phyloP scores from a whole-genome alignment of 2,113 vertebrate genomes.

The Leptobrachium leishanense region DNA sequence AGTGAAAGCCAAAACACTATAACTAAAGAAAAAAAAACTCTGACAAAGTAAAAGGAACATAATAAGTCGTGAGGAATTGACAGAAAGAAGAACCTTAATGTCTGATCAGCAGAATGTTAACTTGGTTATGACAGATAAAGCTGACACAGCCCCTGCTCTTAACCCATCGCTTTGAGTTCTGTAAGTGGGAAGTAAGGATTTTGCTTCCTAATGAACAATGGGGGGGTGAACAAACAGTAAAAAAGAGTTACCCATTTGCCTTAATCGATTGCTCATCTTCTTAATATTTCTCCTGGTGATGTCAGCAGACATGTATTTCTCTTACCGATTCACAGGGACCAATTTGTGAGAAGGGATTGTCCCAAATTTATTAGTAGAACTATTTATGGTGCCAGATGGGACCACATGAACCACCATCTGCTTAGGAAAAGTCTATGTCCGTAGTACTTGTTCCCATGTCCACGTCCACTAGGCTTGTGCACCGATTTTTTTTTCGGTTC shows the following conservation, averaged over 20 bases:
- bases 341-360: conserved; percentile 20
- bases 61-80: conserved; percentile 20
- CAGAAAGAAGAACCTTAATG: not conserved
- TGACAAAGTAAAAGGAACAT: conserved; percentile 37
- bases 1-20: conserved; percentile 36
- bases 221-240: too few species aligned
- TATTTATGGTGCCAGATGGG: conserved; percentile 39
- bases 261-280: not conserved
- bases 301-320: not conserved
- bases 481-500: too few species aligned
- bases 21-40: conserved; percentile 13
- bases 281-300: conserved; percentile 9
- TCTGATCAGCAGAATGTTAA: conserved; percentile 37
- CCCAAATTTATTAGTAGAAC: conserved; percentile 24
- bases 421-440: conserved; percentile 20
- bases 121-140: conserved; percentile 27
- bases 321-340: conserved; percentile 25
- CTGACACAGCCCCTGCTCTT: not conserved
- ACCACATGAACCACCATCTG: conserved; percentile 32
- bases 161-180: not conserved
- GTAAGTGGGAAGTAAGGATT: not conserved
- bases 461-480: too few species aligned
- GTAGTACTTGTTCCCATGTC: conserved; percentile 25
- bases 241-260: not conserved
- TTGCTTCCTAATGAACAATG: too few species aligned